These are phyloP conservation scores for Moxostoma hubbsi DNA, from an alignment of 2,797 vertebrate species.

Conservation along the genomic window DNA sequence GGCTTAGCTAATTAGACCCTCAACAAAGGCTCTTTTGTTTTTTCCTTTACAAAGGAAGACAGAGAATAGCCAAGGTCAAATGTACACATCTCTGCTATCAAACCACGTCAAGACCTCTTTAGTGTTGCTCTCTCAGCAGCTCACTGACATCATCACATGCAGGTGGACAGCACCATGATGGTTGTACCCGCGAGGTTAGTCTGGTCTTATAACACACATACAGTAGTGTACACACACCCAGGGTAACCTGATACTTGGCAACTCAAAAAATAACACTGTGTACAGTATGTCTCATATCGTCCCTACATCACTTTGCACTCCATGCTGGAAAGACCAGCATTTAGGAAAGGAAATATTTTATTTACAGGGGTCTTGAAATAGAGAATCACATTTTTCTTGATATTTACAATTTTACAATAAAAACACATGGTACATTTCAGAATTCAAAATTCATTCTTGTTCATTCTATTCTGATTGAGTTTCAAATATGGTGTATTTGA, in stretches of 20 bases:
- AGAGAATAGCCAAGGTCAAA: constrained; percentile 33
- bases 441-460: no score
- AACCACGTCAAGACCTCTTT: not conserved
- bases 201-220: not conserved
- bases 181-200: constrained; percentile 1
- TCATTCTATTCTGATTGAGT: no score
- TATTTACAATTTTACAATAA: no score
- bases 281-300: not conserved
- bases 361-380: no score
- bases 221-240: not conserved
- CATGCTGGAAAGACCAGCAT: not conserved
- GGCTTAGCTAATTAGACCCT: constrained; percentile 74
- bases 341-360: not conserved
- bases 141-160: constrained; percentile 13
- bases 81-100: not conserved
- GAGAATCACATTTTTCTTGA: no score
- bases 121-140: constrained; percentile 7
- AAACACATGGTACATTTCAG: no score
- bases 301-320: not conserved
- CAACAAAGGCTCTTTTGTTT: constrained; percentile 69
- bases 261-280: constrained; percentile 7
- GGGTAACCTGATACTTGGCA: not conserved
- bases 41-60: constrained; percentile 42
- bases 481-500: no score
- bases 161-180: not conserved